Evolutionary conservation across 2,888 invertebrate species (phyloP), one percentile per base, ranked within the genome.

Genomic region (Anaspis maculata): DNA sequence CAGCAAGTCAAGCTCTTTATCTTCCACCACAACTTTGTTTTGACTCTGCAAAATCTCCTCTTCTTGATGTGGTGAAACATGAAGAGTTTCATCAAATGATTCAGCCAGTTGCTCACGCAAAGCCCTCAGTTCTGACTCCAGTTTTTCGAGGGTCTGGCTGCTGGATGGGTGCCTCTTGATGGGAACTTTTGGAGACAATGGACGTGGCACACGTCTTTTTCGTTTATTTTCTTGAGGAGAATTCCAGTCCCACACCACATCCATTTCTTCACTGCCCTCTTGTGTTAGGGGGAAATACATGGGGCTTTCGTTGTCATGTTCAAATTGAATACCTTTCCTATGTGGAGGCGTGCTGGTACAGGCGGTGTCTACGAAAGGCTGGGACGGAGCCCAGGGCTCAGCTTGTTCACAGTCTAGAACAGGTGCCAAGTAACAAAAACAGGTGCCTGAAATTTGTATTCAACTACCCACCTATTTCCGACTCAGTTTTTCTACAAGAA

Each of bases 221-320:
- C 37, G 40, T 5, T 44, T 39, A 41, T 52, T 57, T 2, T 52
- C 45, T 37, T 54, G 45, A 2, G 68, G 60, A 11, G 62, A 65
- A 41, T 68, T 64, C 69, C 70, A 70, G 41, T 70, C 69, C 71
- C 71, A 71, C 3, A 65, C 53, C 10, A 71, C 68, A 48, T 70
- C 69, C 11, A 62, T 48, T 37, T 57, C 57, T 14, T 57, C 54
- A 25, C 49, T 54, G 12, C 49, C 53, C 33, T 69, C 69, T 46
- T 67, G 69, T 3, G 67, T 67, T 21, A 51, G 59, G 5, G 59
- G 54, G 14, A 62, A 45, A 26, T 43, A 49, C 13, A 44, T 16
- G 3, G 48, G 48, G 26, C 48, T 46, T 25, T 45, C 45, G 19
- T 13, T 29, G n/a, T 40, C 33, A 9, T n/a, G 14, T 4, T 37